Base-by-base conservation (phyloP, 2,113 vertebrate genomes). In the Sylvilagus bachmani region DNA sequence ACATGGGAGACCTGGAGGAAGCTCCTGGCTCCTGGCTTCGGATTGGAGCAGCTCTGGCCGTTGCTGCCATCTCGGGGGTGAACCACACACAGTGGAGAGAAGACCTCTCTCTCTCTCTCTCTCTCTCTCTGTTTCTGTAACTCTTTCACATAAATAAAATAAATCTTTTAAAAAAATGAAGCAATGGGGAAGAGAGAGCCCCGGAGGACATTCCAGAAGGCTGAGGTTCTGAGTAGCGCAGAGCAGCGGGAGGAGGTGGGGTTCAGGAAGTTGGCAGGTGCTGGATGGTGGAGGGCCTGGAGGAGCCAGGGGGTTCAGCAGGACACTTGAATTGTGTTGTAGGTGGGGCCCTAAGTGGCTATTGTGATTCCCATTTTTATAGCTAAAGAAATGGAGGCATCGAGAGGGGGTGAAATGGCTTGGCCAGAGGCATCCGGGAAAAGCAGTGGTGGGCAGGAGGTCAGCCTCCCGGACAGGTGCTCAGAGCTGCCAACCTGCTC, bases 201-300 rank as follows among this genome's bases (percentile, higher is more conserved):
- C 0, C 4, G 3, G 27, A 31, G 75, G 69, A 31, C 22, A 1
- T 3, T 19, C 38, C 17, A 2, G 5, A 29, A 8, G 66, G 9
- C 75, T 21, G 66, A 49, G 33, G n/a, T 62, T 31, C 6, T 2
- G 16, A 13, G 49, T 0, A 21, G 44, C 12, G 0, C 0, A 0
- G 17, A 5, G 3, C 11, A n/a, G 11, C 0, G 12, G 19, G 21
- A 10, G 25, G 5, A 25, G 44, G 0, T 5, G 9, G 13, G 24
- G 38, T 2, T 31, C 36, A 13, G 74, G 17, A 49, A 2, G 16
- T 33, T 0, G 0, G 8, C 14, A 29, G 74, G 55, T n/a, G 78
- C 31, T 16, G 6, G 11, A 5, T 29, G 29, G 17, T 31, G 53
- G 24, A 9, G 10, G 74, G 9, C 14, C 16, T 22, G 27, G 8